Conservation (phyloP, 2,888 invertebrate genomes). For the Tanaodytes sp. region DNA sequence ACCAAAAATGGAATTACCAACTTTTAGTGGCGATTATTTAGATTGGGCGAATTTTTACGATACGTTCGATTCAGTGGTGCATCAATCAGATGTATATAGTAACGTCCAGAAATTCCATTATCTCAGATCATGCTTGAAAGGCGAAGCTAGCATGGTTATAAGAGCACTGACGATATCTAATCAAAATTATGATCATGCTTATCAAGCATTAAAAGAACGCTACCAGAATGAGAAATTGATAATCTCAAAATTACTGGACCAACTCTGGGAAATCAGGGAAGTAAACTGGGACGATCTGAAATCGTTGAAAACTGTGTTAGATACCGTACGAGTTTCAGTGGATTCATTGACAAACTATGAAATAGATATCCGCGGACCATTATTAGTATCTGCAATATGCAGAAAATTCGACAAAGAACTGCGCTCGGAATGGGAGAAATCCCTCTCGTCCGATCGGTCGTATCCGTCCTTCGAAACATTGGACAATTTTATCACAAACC, state of each 20-base stretch:
- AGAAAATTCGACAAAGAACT: background rate
- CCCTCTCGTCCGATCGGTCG: background rate
- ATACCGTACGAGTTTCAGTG: background rate
- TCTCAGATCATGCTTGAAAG: background rate
- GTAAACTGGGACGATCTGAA: background rate
- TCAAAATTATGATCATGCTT: background rate
- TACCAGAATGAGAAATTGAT: background rate
- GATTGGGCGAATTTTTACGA: background rate
- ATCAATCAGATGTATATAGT: background rate
- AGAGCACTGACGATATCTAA: background rate
- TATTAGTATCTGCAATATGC: background rate
- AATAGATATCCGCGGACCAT: background rate
- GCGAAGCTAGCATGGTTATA: background rate
- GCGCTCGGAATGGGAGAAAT: background rate
- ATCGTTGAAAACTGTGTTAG: background rate
- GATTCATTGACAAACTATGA: background rate
- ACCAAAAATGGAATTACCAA: background rate
- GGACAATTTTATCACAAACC: background rate
- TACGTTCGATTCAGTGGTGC: background rate
- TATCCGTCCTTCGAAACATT: background rate
- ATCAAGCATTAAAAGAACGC: background rate
- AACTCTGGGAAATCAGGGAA: background rate
- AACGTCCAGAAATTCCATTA: constrained; percentile 7
- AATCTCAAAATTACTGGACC: background rate
- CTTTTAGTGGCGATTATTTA: background rate